A percentile compares a stretch with the other conserved stretches of the same genome.
Evolutionary conservation across 1,140 invertebrate genomes (phyloP).

Genomic region (Neuroterus valhalla): DNA sequence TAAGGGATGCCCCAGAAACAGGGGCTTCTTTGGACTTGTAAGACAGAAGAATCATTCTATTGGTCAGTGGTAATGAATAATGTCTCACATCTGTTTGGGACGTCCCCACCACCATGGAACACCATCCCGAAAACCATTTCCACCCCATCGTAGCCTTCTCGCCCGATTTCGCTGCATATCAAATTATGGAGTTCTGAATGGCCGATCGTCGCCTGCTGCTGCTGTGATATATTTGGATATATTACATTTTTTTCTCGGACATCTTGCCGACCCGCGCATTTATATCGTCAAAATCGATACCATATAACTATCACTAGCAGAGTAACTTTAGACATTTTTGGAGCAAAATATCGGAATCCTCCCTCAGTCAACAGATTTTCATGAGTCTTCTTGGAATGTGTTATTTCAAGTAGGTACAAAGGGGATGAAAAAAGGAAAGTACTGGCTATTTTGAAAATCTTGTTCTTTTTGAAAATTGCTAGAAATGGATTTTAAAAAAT

Average conservation of each 20-base stretch:
- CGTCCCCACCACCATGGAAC: conserved; percentile 62
- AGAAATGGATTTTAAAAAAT: too few relatives aligned
- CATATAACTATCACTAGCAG: background rate
- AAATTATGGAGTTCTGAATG: conserved; percentile 74
- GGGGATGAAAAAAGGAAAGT: too few relatives aligned
- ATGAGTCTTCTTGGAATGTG: too few relatives aligned
- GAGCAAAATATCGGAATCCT: too few relatives aligned
- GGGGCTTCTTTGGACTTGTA: conserved; percentile 16
- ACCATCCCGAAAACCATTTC: conserved; percentile 65
- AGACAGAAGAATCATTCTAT: conserved; percentile 41
- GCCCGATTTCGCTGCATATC: conserved; percentile 72
- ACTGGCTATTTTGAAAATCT: too few relatives aligned
- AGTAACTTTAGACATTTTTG: too few relatives aligned
- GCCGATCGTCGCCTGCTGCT: conserved; percentile 73
- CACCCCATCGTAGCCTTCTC: conserved; percentile 67
- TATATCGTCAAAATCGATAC: conserved; percentile 48
- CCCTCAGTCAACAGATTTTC: too few relatives aligned
- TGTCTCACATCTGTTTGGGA: conserved; percentile 72
- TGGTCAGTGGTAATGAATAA: conserved; percentile 71
- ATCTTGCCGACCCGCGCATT: conserved; percentile 41
- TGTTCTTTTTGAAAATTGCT: too few relatives aligned
- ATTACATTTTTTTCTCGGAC: conserved; percentile 72
- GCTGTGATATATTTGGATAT: conserved; percentile 75
- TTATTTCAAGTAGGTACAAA: too few relatives aligned
- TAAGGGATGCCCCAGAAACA: background rate